phyloP scores from a whole-genome alignment of 2,113 vertebrate species.

The Heloderma charlesbogerti region DNA sequence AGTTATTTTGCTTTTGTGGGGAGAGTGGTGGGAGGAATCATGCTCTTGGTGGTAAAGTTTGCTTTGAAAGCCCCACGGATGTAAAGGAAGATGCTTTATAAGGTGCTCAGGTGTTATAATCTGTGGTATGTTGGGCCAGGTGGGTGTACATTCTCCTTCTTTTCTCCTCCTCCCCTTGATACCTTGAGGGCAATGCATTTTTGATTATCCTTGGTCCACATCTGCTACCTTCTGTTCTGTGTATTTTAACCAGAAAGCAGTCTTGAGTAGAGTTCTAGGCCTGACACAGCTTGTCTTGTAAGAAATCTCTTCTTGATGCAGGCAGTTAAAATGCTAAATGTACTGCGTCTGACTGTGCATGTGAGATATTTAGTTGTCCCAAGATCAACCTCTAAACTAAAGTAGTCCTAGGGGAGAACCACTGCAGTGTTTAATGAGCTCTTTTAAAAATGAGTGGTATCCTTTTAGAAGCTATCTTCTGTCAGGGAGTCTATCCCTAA shows the following conservation, averaged over 20 bases:
- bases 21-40: background rate
- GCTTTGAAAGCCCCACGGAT: background rate
- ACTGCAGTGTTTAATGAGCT: background rate
- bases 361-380: conserved; percentile 22
- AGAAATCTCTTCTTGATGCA: conserved; percentile 44
- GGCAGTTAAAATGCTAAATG: conserved; percentile 40
- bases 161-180: accelerated
- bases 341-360: conserved; percentile 16
- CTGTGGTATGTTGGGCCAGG: conserved; percentile 18
- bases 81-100: background rate
- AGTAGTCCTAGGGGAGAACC: background rate
- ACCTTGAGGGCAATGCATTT: background rate
- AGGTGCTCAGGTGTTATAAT: background rate
- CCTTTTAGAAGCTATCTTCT: background rate
- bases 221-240: conserved; percentile 62
- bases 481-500: background rate
- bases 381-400: background rate
- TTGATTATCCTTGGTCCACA: conserved; percentile 23
- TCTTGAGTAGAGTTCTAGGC: background rate
- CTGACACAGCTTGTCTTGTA: conserved; percentile 52
- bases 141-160: background rate
- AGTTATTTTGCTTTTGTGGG: background rate
- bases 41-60: background rate
- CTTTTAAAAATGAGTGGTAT: background rate
- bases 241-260: conserved; percentile 45